Conservation (phyloP, 2,113 vertebrate species). For the Ploceus nigricollis region DNA sequence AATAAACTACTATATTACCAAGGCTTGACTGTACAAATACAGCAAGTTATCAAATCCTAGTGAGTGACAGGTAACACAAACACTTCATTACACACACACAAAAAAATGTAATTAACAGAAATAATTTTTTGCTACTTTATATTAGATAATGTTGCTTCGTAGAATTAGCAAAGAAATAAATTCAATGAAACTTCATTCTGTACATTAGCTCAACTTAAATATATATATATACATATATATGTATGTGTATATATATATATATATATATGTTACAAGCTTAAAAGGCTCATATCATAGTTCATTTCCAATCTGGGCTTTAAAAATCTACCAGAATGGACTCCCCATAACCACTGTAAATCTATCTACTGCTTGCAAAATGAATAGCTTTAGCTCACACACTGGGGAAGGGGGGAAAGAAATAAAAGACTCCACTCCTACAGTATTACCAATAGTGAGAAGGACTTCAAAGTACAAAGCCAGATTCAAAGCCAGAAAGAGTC, state of each 20-base stretch:
- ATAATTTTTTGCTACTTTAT: slow-evolving; percentile 43
- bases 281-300: slow-evolving; percentile 69
- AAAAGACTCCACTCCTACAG: neutral
- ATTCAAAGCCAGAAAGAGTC: slow-evolving; percentile 3
- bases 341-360: slow-evolving; percentile 12
- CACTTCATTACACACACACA: slow-evolving; percentile 56
- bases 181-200: slow-evolving; percentile 66
- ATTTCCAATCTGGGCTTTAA: slow-evolving; percentile 68
- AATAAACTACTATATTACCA: slow-evolving; percentile 70
- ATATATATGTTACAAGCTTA: slow-evolving; percentile 65
- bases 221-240: neutral
- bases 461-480: slow-evolving; percentile 2
- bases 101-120: slow-evolving; percentile 51
- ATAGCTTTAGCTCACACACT: neutral
- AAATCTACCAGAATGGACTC: slow-evolving; percentile 40
- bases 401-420: neutral
- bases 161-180: slow-evolving; percentile 68
- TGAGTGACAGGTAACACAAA: slow-evolving; percentile 69
- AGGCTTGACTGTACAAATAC: slow-evolving; percentile 74
- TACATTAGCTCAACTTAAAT: slow-evolving; percentile 74
- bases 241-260: neutral
- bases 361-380: neutral
- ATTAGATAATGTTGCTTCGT: slow-evolving; percentile 64
- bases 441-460: neutral
- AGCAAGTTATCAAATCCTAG: slow-evolving; percentile 56